These are phyloP conservation scores for Alloscopus bannaensis DNA, from an alignment of 2,888 invertebrate species.

Conservation along the genomic window DNA sequence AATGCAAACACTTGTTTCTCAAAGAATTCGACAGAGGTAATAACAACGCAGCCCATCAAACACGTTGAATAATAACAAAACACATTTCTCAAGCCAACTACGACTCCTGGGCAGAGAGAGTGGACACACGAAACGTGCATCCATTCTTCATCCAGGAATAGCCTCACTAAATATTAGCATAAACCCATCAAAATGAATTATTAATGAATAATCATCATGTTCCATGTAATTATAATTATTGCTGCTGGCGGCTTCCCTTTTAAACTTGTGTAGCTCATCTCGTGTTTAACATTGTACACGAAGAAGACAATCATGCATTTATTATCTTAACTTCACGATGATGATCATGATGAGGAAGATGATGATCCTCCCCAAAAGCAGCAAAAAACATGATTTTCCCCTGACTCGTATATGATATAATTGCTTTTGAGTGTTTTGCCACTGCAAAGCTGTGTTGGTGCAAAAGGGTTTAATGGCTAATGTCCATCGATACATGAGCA, in stretches of 20 bases:
- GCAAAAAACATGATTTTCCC: constrained; percentile 40
- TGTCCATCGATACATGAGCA: no score
- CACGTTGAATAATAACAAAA: no score
- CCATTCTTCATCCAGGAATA: constrained; percentile 39
- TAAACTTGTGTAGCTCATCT: constrained; percentile 30
- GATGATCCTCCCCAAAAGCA: constrained; percentile 56
- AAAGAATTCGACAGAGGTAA: no score
- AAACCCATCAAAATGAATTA: constrained; percentile 61
- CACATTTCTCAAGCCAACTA: no score
- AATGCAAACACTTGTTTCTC: no score
- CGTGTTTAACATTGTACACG: constrained; percentile 23
- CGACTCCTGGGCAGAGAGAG: background rate
- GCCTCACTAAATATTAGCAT: constrained; percentile 48
- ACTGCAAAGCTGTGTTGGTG: constrained; percentile 22
- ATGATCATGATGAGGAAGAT: background rate
- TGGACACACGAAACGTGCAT: constrained; percentile 39
- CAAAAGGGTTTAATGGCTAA: no score
- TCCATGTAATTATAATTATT: constrained; percentile 66
- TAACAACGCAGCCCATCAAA: no score
- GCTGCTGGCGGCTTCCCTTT: constrained; percentile 60
- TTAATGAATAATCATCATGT: constrained; percentile 64
- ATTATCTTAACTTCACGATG: background rate
- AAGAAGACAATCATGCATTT: constrained; percentile 23
- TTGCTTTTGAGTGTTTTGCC: constrained; percentile 65
- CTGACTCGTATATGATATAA: constrained; percentile 42